Evolutionary conservation across 1,140 invertebrate genomes (phyloP).

Genomic region (Drosophila pandora): DNA sequence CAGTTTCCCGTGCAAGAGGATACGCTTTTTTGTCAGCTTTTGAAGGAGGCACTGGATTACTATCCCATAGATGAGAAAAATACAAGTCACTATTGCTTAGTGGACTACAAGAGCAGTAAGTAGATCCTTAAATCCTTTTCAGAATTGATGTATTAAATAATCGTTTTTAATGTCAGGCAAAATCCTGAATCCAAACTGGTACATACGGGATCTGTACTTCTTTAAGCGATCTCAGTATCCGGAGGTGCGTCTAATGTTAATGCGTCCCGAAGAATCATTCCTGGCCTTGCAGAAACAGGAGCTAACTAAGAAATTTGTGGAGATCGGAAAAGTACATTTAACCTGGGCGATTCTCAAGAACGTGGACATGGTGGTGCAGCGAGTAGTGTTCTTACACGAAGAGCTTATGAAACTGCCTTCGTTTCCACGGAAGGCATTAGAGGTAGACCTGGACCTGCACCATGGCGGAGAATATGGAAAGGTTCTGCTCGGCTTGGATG

Average conservation of each 20-base stretch:
- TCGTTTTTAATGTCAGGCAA: conserved; percentile 41
- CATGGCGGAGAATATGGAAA: conserved; percentile 95
- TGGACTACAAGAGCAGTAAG: conserved; percentile 99
- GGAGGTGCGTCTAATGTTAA: conserved; percentile 96
- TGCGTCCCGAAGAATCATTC: conserved; percentile 96
- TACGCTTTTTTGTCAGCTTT: conserved; percentile 98
- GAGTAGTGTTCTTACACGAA: conserved; percentile 99
- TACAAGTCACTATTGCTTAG: conserved; percentile 95
- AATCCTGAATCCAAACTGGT: conserved; percentile 91
- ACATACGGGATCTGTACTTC: conserved; percentile 99
- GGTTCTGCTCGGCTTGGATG: conserved; percentile 96
- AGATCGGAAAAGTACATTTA: conserved; percentile 96
- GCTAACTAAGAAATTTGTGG: conserved; percentile 96
- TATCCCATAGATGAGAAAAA: conserved; percentile 97
- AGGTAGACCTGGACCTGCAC: conserved; percentile 97
- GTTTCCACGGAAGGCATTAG: conserved; percentile 98
- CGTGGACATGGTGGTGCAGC: conserved; percentile 96
- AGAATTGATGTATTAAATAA: not conserved
- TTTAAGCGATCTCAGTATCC: conserved; percentile 99
- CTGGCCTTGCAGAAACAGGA: conserved; percentile 96
- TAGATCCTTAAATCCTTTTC: conserved; percentile 42
- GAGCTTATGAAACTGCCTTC: conserved; percentile 99
- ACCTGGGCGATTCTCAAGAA: conserved; percentile 96
- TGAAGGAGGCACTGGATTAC: conserved; percentile 98
- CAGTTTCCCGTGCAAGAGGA: conserved; percentile 99